Conservation (phyloP, 2,113 vertebrate genomes). For the Saiga tatarica region DNA sequence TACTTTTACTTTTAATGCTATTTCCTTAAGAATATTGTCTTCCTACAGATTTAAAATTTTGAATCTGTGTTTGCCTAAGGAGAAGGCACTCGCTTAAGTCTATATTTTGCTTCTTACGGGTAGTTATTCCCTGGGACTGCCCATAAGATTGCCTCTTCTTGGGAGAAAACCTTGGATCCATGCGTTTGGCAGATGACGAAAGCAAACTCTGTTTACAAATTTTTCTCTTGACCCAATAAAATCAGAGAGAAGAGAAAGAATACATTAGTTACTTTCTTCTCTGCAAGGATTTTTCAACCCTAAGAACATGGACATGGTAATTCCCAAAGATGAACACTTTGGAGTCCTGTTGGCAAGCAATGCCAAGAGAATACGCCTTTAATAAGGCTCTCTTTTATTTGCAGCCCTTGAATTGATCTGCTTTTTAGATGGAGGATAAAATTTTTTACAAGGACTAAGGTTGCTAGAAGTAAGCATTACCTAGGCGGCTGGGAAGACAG, state of each 20-base stretch:
- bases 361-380: conserved; percentile 63
- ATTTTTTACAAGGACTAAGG: conserved; percentile 69
- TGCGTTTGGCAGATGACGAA: conserved; percentile 74
- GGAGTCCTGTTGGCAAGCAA: conserved; percentile 44
- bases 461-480: conserved; percentile 56
- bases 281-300: conserved; percentile 20
- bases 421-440: conserved; percentile 78
- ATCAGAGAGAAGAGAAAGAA: conserved; percentile 64
- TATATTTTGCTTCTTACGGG: not conserved
- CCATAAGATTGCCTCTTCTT: not conserved
- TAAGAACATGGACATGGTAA: conserved; percentile 63
- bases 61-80: not conserved
- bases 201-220: conserved; percentile 72
- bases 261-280: conserved; percentile 58
- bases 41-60: not conserved
- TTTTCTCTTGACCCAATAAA: conserved; percentile 76
- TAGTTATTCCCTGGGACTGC: not conserved
- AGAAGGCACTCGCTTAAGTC: not conserved
- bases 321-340: conserved; percentile 66
- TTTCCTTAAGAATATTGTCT: not conserved
- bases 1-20: not conserved
- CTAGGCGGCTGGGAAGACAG: not conserved
- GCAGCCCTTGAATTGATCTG: conserved; percentile 66
- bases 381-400: conserved; percentile 57
- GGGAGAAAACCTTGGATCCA: not conserved